Evolutionary conservation across 92 coral and sea anemone genomes (phyloP).

Genomic region (Montipora capitata): DNA sequence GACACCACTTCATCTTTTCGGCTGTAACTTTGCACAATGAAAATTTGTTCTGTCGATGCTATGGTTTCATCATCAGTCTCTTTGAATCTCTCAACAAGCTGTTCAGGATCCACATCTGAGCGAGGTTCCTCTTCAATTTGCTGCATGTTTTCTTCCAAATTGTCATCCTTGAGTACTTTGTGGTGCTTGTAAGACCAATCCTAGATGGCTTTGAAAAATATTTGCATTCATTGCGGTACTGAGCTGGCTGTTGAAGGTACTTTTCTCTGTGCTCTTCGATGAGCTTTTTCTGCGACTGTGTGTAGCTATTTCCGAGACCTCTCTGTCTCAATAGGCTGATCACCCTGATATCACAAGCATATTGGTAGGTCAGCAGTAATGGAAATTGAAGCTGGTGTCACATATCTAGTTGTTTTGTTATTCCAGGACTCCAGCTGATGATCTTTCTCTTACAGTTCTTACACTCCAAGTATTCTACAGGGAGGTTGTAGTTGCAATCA

Average conservation of each 20-base stretch:
- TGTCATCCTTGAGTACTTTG: constrained; percentile 3
- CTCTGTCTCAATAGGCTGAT: constrained; percentile 61
- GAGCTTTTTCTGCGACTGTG: constrained; percentile 65
- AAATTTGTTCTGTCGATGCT: constrained; percentile 29
- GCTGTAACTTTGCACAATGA: constrained; percentile 6
- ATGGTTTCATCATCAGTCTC: constrained; percentile 51
- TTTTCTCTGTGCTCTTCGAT: constrained; percentile 69
- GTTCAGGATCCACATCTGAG: constrained; percentile 56
- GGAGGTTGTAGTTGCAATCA: constrained; percentile 66
- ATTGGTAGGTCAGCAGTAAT: constrained; percentile 63
- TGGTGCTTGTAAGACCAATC: constrained; percentile 22
- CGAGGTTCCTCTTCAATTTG: constrained; percentile 19
- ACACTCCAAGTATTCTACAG: constrained; percentile 60
- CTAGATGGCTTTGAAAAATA: constrained; percentile 33
- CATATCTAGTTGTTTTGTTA: constrained; percentile 65
- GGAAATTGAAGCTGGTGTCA: constrained; percentile 75
- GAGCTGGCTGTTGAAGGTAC: constrained; percentile 32
- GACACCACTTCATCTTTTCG: background rate
- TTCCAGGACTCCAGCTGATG: constrained; percentile 76
- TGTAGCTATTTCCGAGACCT: constrained; percentile 75
- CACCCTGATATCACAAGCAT: constrained; percentile 81
- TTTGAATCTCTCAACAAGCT: constrained; percentile 73
- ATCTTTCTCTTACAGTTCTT: constrained; percentile 45
- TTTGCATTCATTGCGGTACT: constrained; percentile 73
- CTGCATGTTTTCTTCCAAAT: constrained; percentile 11